Evolutionary conservation across 2,888 invertebrate genomes (phyloP), one percentile per base, ranked within the genome.

Genomic region (Scelioninae gen. 1): DNA sequence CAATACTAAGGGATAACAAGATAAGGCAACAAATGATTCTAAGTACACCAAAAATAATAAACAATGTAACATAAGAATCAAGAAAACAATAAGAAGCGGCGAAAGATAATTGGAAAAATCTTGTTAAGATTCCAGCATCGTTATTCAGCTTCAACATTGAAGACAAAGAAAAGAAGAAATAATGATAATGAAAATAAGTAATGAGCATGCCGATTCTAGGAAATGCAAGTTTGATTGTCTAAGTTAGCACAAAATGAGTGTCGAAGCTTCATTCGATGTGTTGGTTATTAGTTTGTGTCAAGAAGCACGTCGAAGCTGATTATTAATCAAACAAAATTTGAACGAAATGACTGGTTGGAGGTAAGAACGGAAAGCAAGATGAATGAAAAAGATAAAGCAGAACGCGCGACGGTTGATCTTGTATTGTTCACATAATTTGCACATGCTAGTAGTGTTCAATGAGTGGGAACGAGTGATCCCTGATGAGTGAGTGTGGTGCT

Each of bases 391-490:
- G 60, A 78, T 65, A 74, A 86, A 88, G 86, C 87, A 69, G 81
- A 86, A 85, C 79, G 65, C n/a, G n/a, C n/a, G n/a, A n/a, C n/a
- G n/a, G 81, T 82, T 75, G 66, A 82, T 58, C 51, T 32, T 34
- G 38, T 53, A 43, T 56, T 29, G 32, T 38, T 82, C 86, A 83
- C 74, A 86, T 84, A 83, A 88, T 32, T 87, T 40, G 83, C 40
- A 81, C 87, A 88, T 88, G 88, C 83, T 65, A 34, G 47, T 63
- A n/a, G 87, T 88, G 88, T 88, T 81, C 65, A 83, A 89, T 89
- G 89, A 88, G 76, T 86, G 89, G 88, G 86, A 62, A 86, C 84
- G 88, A 90, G 87, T 90, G 89, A 89, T 86, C 83, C n/a, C n/a
- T n/a, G n/a, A n/a, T n/a, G n/a, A n/a, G n/a, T n/a, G n/a, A n/a